These are phyloP conservation scores for Onthophagus taurus DNA, from an alignment of 1,140 invertebrate genomes.

Conservation along the genomic window DNA sequence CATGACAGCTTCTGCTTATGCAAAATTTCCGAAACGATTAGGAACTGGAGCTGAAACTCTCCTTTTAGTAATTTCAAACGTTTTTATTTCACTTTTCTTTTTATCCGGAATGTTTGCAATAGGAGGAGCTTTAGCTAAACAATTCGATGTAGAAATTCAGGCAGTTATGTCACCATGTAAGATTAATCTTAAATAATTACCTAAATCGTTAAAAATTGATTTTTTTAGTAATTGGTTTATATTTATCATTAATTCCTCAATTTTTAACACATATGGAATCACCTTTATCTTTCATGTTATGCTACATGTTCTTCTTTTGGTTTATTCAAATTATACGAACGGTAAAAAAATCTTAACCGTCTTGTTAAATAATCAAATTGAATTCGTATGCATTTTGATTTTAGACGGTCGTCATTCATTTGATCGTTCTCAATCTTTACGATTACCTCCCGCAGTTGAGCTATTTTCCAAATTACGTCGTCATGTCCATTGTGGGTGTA, in stretches of 20 bases:
- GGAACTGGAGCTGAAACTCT: slow-evolving; percentile 14
- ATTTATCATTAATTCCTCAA: slow-evolving; percentile 12
- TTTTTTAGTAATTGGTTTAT: slow-evolving; percentile 14
- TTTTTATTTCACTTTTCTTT: slow-evolving; percentile 11
- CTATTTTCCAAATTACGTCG: slow-evolving; percentile 12
- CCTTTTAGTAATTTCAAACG: slow-evolving; percentile 13
- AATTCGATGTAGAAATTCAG: not conserved
- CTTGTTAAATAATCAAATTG: not conserved
- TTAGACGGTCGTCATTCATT: slow-evolving; percentile 13
- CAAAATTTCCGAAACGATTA: slow-evolving; percentile 12
- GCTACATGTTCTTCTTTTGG: slow-evolving; percentile 11
- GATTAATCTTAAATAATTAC: slow-evolving; percentile 7
- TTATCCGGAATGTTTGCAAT: slow-evolving; percentile 14
- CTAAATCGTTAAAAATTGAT: slow-evolving; percentile 1
- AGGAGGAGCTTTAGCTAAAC: slow-evolving; percentile 11
- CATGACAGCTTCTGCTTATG: slow-evolving; percentile 18
- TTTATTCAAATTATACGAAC: slow-evolving; percentile 14
- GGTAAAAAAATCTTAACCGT: slow-evolving; percentile 1
- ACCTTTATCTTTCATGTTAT: slow-evolving; percentile 14
- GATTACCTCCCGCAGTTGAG: slow-evolving; percentile 16
- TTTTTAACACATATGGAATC: slow-evolving; percentile 14
- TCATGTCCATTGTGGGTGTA: slow-evolving; percentile 9
- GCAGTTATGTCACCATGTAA: slow-evolving; percentile 2
- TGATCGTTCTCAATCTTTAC: slow-evolving; percentile 14
- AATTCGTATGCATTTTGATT: not conserved